A percentile compares a stretch with the other conserved stretches of the same genome.
phyloP scores from a whole-genome alignment of 2,113 vertebrate species.

The Cephalopholis sonnerati region DNA sequence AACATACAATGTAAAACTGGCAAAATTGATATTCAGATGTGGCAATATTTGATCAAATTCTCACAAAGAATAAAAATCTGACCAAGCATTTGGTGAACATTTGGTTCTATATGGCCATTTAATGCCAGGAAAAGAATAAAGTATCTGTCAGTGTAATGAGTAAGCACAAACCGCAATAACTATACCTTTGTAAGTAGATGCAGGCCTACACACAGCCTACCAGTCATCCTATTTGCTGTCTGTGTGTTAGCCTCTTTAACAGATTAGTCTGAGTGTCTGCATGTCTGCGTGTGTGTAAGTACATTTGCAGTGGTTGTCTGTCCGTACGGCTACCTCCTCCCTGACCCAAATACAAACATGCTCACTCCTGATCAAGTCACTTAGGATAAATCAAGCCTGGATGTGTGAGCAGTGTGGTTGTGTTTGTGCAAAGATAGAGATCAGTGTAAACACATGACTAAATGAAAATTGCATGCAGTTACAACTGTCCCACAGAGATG shows the following conservation, averaged over 20 bases:
- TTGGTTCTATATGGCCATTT: background rate
- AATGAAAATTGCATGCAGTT: background rate
- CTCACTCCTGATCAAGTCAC: slow-evolving; percentile 24
- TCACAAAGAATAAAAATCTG: background rate
- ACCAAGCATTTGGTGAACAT: background rate
- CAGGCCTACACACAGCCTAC: background rate
- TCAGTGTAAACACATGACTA: background rate
- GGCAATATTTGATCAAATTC: background rate
- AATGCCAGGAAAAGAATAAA: background rate
- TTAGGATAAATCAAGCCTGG: background rate
- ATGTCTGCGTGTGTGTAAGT: background rate
- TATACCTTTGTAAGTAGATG: background rate
- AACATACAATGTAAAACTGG: background rate
- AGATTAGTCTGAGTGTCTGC: slow-evolving; percentile 52
- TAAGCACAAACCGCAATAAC: background rate
- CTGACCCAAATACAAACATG: slow-evolving; percentile 39
- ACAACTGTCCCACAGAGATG: background rate
- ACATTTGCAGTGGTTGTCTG: background rate
- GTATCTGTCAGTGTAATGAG: background rate
- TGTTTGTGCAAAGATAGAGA: background rate
- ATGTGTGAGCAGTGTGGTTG: slow-evolving; percentile 9
- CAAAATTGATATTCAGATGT: background rate
- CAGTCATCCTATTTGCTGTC: slow-evolving; percentile 25
- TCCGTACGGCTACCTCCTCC: slow-evolving; percentile 3
- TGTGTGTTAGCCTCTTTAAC: slow-evolving; percentile 51